Evolutionary conservation across 2,888 invertebrate species (phyloP).

Genomic region (Pollenia griseotomentosa): DNA sequence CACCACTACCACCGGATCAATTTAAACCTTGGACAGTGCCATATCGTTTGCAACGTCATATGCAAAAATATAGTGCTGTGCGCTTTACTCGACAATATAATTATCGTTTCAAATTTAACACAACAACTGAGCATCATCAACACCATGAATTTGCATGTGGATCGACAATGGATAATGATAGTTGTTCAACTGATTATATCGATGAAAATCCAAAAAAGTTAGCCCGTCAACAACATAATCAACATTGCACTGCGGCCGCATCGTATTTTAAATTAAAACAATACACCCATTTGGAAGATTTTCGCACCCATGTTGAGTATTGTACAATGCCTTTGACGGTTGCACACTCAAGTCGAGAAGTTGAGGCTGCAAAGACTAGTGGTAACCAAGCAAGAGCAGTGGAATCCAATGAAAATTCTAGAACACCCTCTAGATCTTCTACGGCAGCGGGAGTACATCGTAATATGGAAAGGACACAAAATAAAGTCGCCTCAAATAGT

Average conservation of each 20-base stretch:
- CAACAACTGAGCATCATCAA: slow-evolving; percentile 71
- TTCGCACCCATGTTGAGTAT: slow-evolving; percentile 77
- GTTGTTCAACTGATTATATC: slow-evolving; percentile 65
- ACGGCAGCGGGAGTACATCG: slow-evolving; percentile 11
- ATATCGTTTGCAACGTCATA: slow-evolving; percentile 84
- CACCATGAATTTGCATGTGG: slow-evolving; percentile 62
- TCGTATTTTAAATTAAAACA: slow-evolving; percentile 78
- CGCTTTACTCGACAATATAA: slow-evolving; percentile 77
- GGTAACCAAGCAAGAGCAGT: slow-evolving; percentile 25
- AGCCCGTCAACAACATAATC: slow-evolving; percentile 52
- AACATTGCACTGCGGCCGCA: slow-evolving; percentile 56
- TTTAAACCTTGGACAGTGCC: slow-evolving; percentile 89
- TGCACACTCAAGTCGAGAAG: slow-evolving; percentile 74
- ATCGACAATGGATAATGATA: slow-evolving; percentile 69
- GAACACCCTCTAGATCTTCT: slow-evolving; percentile 61
- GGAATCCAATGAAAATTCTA: slow-evolving; percentile 57
- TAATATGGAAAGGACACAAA: slow-evolving; percentile 32
- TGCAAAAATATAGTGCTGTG: slow-evolving; percentile 78
- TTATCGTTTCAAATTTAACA: slow-evolving; percentile 77
- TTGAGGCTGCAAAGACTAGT: slow-evolving; percentile 28
- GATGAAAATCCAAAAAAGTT: slow-evolving; percentile 73
- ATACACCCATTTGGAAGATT: slow-evolving; percentile 78
- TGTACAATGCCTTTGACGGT: slow-evolving; percentile 77
- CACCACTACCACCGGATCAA: slow-evolving; percentile 87
- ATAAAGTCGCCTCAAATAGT: slow-evolving; percentile 22